Percentiles rank a stretch among this genome's conserved stretches.
phyloP scores from a whole-genome alignment of 2,797 vertebrate genomes.

The Phylloscopus collybita region DNA sequence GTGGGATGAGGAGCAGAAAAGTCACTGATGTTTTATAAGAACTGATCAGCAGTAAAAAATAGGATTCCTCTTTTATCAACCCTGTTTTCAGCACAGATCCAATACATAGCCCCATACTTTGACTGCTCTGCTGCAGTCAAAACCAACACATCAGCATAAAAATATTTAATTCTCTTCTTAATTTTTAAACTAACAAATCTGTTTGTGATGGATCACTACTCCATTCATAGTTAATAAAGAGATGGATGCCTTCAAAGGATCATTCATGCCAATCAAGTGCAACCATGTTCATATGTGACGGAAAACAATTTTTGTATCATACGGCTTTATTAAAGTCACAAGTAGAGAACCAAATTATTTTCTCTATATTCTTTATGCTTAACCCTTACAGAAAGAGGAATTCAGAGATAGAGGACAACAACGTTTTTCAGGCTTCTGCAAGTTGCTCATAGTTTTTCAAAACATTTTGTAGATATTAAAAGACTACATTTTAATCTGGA shows the following conservation, averaged over 20 bases:
- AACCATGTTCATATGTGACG: not conserved
- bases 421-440: not conserved
- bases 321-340: not conserved
- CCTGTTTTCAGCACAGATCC: not conserved
- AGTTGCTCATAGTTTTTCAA: not conserved
- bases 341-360: not conserved
- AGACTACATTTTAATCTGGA: not conserved
- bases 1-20: not conserved
- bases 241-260: not conserved
- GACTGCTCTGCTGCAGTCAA: not conserved
- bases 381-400: not conserved
- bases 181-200: not conserved
- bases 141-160: not conserved
- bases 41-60: not conserved
- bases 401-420: not conserved
- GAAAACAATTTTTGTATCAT: not conserved
- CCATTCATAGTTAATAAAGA: not conserved
- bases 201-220: not conserved
- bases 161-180: not conserved
- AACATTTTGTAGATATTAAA: not conserved
- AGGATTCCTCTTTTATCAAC: not conserved
- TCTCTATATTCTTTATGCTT: not conserved
- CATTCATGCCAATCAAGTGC: not conserved
- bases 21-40: fast-evolving
- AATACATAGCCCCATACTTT: not conserved